These are phyloP conservation scores for Leptinotarsa juncta DNA, from an alignment of 2,888 invertebrate genomes.

Conservation along the genomic window DNA sequence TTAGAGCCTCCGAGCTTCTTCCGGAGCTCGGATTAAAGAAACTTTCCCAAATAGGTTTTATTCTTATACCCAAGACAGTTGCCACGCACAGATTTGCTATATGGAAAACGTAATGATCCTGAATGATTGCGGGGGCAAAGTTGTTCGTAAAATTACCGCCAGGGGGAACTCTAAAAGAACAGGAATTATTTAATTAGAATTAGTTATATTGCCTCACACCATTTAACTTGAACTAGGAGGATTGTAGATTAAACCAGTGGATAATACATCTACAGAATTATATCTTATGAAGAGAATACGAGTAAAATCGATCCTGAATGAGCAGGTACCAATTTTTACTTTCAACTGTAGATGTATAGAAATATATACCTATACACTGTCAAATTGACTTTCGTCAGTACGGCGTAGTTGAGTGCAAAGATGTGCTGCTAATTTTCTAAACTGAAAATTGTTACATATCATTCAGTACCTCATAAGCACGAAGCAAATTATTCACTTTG, in stretches of 20 bases:
- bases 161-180: conserved; percentile 7
- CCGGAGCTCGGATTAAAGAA: conserved; percentile 26
- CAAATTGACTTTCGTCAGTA: too few species aligned
- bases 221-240: background rate
- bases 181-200: conserved; percentile 9
- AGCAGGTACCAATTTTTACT: too few species aligned
- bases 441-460: too few species aligned
- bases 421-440: too few species aligned
- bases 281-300: background rate
- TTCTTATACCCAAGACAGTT: conserved; percentile 26
- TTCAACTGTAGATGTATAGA: too few species aligned
- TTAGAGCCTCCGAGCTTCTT: conserved; percentile 21
- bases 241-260: background rate
- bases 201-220: background rate
- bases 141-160: conserved; percentile 5
- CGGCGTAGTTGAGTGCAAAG: too few species aligned
- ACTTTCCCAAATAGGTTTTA: conserved; percentile 31
- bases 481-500: too few species aligned
- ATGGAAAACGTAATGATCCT: conserved; percentile 21
- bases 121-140: conserved; percentile 7
- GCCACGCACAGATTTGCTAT: conserved; percentile 19
- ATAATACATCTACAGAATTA: background rate
- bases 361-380: too few species aligned
- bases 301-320: too few species aligned
- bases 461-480: too few species aligned